Conservation (phyloP, 2,888 invertebrate genomes). For the Gerris lacustris region DNA sequence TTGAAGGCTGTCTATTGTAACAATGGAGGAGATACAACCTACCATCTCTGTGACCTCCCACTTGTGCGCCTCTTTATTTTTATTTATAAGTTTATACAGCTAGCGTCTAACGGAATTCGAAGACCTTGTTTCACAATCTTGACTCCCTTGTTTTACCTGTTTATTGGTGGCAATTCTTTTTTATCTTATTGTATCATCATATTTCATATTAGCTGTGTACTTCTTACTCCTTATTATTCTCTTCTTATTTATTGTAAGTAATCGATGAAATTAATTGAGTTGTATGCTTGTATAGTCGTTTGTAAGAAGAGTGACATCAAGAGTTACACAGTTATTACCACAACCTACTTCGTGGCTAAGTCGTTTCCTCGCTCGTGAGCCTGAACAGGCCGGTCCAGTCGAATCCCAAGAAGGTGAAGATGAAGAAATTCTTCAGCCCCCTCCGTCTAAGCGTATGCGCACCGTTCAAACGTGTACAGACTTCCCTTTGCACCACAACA, state of each 20-base stretch:
- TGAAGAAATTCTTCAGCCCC: slow-evolving; percentile 16
- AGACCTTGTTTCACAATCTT: too few relatives aligned
- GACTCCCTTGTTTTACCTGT: too few relatives aligned
- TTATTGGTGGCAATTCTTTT: too few relatives aligned
- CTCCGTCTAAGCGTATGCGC: slow-evolving; percentile 20
- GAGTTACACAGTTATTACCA: slow-evolving; percentile 51
- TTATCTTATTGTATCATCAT: too few relatives aligned
- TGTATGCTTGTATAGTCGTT: slow-evolving; percentile 47
- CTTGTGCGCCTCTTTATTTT: slow-evolving; percentile 1
- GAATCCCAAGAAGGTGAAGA: slow-evolving; percentile 17
- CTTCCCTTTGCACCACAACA: neutral
- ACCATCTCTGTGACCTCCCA: neutral
- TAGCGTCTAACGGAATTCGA: too few relatives aligned
- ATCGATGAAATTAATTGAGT: neutral
- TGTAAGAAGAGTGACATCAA: slow-evolving; percentile 53
- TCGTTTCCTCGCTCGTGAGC: slow-evolving; percentile 28
- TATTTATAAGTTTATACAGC: neutral
- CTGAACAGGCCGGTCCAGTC: slow-evolving; percentile 14
- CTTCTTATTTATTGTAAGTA: neutral
- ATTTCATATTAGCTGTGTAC: too few relatives aligned
- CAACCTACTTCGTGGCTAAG: slow-evolving; percentile 40
- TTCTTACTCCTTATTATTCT: neutral
- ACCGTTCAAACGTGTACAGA: slow-evolving; percentile 3
- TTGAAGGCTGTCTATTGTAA: neutral
- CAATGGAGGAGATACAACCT: slow-evolving; percentile 1